A percentile compares a stretch with the other conserved stretches of the same genome.
phyloP scores from a whole-genome alignment of 2,888 invertebrate genomes.

The Cantharis rufa region DNA sequence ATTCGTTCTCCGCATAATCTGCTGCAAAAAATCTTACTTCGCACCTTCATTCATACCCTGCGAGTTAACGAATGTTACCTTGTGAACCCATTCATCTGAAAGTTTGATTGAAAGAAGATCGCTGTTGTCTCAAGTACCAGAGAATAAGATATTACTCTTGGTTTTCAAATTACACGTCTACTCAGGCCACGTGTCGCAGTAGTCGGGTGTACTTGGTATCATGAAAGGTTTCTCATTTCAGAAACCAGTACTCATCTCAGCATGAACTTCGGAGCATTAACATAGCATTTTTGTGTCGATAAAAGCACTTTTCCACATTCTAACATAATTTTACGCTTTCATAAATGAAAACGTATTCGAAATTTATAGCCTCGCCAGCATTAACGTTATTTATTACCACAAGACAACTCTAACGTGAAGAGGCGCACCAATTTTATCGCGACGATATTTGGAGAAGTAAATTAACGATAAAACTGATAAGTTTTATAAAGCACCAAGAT shows the following conservation, averaged over 20 bases:
- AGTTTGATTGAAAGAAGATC: not conserved
- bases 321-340: not conserved
- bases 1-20: too few relatives aligned
- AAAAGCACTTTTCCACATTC: not conserved
- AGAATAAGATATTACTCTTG: not conserved
- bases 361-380: not conserved
- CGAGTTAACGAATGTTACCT: not conserved
- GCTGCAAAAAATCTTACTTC: too few relatives aligned
- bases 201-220: not conserved
- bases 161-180: not conserved
- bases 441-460: not conserved
- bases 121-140: not conserved
- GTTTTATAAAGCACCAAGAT: not conserved
- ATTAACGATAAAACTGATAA: not conserved
- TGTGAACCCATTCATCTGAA: not conserved
- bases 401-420: not conserved
- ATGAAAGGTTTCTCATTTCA: not conserved
- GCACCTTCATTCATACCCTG: not conserved
- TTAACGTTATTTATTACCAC: not conserved
- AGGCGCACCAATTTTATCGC: not conserved
- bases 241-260: not conserved
- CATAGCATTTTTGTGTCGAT: not conserved
- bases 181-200: not conserved
- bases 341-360: not conserved
- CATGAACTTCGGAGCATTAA: not conserved